These are phyloP conservation scores for Oegoconia quadripuncta DNA, from an alignment of 2,888 invertebrate genomes.

Conservation along the genomic window DNA sequence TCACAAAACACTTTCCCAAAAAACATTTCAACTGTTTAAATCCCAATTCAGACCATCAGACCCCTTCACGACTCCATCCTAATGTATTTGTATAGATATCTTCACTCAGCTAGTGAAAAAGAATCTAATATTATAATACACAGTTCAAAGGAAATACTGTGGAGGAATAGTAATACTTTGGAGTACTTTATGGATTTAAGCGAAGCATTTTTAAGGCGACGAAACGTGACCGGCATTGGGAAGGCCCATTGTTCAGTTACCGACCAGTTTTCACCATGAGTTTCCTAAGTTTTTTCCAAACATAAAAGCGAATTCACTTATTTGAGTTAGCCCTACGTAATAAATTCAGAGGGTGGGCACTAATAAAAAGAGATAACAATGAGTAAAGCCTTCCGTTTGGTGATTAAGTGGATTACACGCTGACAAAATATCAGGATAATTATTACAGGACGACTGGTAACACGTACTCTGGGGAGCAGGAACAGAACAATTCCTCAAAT, in stretches of 20 bases:
- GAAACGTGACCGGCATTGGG: conserved; percentile 65
- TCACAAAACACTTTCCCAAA: too few species aligned
- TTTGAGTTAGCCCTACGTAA: conserved; percentile 61
- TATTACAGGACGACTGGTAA: too few species aligned
- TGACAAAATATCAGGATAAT: conserved; percentile 3
- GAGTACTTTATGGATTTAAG: conserved; percentile 74
- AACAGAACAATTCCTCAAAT: too few species aligned
- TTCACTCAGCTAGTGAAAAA: conserved; percentile 16
- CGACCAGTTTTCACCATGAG: conserved; percentile 27
- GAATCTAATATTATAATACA: conserved; percentile 62
- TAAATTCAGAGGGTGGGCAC: conserved; percentile 53
- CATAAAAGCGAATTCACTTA: conserved; percentile 68
- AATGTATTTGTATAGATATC: too few species aligned
- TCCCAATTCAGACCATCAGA: too few species aligned
- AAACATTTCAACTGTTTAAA: too few species aligned
- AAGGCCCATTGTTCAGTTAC: conserved; percentile 64
- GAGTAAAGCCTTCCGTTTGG: conserved; percentile 50
- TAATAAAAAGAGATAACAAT: conserved; percentile 56
- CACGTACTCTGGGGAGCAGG: too few species aligned
- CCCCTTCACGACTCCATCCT: too few species aligned
- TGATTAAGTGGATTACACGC: conserved; percentile 42
- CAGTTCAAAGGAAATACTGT: conserved; percentile 62
- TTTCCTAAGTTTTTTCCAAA: conserved; percentile 52
- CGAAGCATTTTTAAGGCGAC: conserved; percentile 74
- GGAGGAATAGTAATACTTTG: conserved; percentile 68